Evolutionary conservation across 2,888 invertebrate genomes (phyloP), one percentile per base, ranked within the genome.

Genomic region (Subacronicta megacephala): DNA sequence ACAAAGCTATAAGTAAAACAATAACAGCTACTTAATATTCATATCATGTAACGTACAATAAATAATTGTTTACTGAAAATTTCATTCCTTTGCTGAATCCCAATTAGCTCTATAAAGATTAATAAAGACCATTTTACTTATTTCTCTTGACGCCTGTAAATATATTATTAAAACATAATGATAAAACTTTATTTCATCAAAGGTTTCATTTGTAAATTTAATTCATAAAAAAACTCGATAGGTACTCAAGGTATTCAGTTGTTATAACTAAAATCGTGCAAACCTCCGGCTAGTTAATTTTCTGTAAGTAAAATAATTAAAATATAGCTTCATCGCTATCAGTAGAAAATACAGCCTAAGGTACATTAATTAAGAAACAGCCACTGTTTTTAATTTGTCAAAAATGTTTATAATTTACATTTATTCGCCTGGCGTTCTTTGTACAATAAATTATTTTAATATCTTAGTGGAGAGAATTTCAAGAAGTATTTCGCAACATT

Each of bases 311-410:
- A 15, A 31, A 16, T 54, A 52, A 62, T 45, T 47, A 38, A 42
- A 60, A 41, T 41, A 46, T 46, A 41, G 18, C 41, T 43, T 41
- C 40, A 35, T 35, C 29, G n/a, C 18, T 43, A 23, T 38, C 37
- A 35, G 40, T 55, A 16, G 46, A 26, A 54, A 51, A 57, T 29
- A 52, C 33, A 7, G 13, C 13, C 16, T n/a, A 18, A 29, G 41
- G 42, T 43, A 40, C 20, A 50, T 55, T 44, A 0, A 46, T 66
- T 57, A 49, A 53, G 31, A 23, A 55, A 45, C 35, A 44, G 40
- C 9, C 43, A 31, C 29, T n/a, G 40, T 47, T 60, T 68, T 60
- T 46, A 64, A 69, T 69, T 64, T 53, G 52, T 60, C 40, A 43
- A 55, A 17, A 66, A 52, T 52, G 29, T 67, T 46, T 42, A 13